A percentile compares a stretch with the other conserved stretches of the same genome.
Evolutionary conservation across 2,113 vertebrate genomes (phyloP).

Genomic region (Vulpes ferrilata): DNA sequence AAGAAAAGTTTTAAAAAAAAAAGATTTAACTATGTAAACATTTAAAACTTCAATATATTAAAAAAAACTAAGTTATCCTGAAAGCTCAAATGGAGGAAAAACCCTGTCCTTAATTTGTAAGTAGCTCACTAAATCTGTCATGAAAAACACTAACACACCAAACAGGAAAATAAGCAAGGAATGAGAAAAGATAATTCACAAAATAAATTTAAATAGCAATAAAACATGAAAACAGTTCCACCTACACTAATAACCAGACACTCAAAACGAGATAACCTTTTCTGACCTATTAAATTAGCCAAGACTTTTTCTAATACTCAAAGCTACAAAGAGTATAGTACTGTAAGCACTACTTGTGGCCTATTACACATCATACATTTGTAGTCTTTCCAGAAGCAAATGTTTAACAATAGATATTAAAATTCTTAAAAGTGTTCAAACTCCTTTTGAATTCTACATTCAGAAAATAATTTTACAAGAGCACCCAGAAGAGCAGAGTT

Average conservation of each 20-base stretch:
- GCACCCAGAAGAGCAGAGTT: neutral
- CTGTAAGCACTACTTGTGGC: neutral
- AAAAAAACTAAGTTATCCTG: neutral
- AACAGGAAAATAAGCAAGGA: neutral
- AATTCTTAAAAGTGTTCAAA: neutral
- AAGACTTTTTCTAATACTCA: neutral
- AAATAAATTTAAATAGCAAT: conserved; percentile 27
- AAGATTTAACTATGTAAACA: neutral
- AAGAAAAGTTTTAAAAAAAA: neutral
- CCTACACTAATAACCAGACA: neutral
- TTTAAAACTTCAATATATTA: neutral
- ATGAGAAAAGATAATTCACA: neutral
- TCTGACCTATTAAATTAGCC: neutral
- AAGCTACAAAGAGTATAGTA: neutral
- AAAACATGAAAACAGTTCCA: neutral
- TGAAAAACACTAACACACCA: neutral
- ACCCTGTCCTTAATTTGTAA: neutral
- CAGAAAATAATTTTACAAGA: neutral
- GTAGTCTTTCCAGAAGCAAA: neutral
- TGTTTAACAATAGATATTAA: neutral
- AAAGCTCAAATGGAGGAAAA: neutral
- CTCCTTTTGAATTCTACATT: neutral
- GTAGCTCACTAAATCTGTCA: conserved; percentile 7
- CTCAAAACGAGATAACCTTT: neutral
- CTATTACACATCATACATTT: neutral